Conservation (phyloP, 2,888 invertebrate species). For the Camponotus fellah region DNA sequence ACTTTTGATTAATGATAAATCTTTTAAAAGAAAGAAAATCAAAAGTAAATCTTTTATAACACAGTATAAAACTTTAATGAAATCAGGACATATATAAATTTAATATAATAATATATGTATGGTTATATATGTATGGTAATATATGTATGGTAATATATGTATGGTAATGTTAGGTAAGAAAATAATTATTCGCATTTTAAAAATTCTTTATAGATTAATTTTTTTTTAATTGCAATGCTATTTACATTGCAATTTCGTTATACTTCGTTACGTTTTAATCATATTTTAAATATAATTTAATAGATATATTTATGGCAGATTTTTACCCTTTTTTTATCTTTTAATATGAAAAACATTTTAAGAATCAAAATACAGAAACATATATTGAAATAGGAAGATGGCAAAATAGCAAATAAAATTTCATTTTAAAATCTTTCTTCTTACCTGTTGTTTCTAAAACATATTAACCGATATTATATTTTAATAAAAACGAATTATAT, state of each 20-base stretch:
- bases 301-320: not conserved
- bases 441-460: not conserved
- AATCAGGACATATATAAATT: not conserved
- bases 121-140: no score
- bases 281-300: not conserved
- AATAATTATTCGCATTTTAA: not conserved
- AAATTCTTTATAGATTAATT: not conserved
- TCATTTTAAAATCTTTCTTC: not conserved
- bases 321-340: not conserved
- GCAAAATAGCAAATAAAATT: not conserved
- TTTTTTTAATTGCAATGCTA: slow-evolving; percentile 5
- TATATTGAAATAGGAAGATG: no score
- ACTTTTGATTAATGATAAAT: no score
- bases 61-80: not conserved
- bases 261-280: not conserved
- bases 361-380: no score
- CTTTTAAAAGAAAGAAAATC: no score
- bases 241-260: not conserved
- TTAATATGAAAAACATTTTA: not conserved
- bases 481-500: not conserved
- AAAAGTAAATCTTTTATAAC: no score
- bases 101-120: no score
- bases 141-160: no score
- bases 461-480: slow-evolving; percentile 2
- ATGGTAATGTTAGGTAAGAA: no score